Evolutionary conservation across 1,140 invertebrate genomes (phyloP).

Genomic region (Holotrichia oblita): DNA sequence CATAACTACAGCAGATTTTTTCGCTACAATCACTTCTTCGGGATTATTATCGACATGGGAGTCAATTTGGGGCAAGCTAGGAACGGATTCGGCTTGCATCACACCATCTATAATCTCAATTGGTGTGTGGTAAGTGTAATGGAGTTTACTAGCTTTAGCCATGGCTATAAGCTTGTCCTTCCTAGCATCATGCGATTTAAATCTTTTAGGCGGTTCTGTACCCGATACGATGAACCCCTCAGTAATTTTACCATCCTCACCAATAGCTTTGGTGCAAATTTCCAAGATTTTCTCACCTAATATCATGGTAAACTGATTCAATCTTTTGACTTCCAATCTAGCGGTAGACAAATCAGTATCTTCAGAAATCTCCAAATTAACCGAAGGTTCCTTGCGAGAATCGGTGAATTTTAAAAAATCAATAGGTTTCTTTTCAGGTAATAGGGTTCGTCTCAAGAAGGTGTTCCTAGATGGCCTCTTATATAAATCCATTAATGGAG

Average conservation of each 20-base stretch:
- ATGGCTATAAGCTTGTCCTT: not conserved
- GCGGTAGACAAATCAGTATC: conserved; percentile 7
- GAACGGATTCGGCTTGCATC: not conserved
- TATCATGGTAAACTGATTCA: not conserved
- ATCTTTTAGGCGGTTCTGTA: conserved; percentile 49
- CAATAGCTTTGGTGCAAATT: conserved; percentile 34
- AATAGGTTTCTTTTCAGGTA: not conserved
- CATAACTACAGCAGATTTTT: not conserved
- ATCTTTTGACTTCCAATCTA: not conserved
- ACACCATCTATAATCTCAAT: conserved; percentile 19
- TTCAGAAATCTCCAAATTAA: conserved; percentile 11
- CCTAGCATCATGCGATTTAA: conserved; percentile 23
- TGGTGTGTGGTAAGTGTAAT: not conserved
- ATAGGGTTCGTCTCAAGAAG: not conserved
- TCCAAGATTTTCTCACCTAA: conserved; percentile 40
- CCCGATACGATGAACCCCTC: conserved; percentile 46
- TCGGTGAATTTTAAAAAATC: not conserved
- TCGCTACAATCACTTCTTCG: not conserved
- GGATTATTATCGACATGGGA: not conserved
- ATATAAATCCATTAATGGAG: conserved; percentile 13
- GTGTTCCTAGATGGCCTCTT: not conserved
- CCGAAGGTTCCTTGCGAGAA: not conserved
- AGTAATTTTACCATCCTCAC: conserved; percentile 14
- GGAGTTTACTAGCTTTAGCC: not conserved
- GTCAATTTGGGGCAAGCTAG: not conserved